phyloP scores from a whole-genome alignment of 2,113 vertebrate genomes.

The Sinosuthora webbiana region DNA sequence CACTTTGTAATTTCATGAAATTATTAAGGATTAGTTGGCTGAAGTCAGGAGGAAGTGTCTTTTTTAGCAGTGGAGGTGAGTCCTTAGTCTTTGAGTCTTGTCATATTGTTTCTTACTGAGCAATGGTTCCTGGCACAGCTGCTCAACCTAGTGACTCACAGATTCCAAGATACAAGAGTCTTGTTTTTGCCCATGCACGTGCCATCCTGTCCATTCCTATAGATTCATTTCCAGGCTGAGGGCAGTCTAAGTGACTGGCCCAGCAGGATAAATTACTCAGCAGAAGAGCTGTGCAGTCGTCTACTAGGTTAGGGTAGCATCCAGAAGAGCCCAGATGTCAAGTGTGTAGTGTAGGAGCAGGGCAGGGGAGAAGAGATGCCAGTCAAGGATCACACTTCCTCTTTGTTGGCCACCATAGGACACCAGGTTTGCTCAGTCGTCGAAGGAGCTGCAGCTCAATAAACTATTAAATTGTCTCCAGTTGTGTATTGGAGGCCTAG shows the following conservation, averaged over 20 bases:
- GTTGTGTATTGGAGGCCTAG: neutral
- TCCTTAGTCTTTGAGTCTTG: neutral
- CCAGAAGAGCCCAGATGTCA: neutral
- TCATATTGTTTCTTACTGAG: neutral
- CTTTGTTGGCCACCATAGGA: neutral
- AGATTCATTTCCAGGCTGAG: neutral
- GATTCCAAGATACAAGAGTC: neutral
- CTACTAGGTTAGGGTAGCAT: neutral
- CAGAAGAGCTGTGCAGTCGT: neutral
- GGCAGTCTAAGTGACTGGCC: neutral
- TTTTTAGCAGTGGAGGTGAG: neutral
- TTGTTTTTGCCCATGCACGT: neutral
- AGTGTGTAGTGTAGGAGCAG: neutral
- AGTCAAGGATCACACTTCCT: neutral
- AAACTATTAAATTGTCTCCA: neutral
- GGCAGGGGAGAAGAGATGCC: neutral
- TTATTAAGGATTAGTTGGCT: neutral
- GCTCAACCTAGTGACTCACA: neutral
- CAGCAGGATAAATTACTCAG: neutral
- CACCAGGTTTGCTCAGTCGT: neutral
- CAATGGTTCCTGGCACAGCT: neutral
- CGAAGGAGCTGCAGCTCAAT: neutral
- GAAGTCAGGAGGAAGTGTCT: neutral
- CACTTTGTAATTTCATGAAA: neutral
- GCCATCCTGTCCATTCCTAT: neutral